These are phyloP conservation scores for Sebastolobus altivelis DNA, from an alignment of 2,797 vertebrate species.

Conservation along the genomic window DNA sequence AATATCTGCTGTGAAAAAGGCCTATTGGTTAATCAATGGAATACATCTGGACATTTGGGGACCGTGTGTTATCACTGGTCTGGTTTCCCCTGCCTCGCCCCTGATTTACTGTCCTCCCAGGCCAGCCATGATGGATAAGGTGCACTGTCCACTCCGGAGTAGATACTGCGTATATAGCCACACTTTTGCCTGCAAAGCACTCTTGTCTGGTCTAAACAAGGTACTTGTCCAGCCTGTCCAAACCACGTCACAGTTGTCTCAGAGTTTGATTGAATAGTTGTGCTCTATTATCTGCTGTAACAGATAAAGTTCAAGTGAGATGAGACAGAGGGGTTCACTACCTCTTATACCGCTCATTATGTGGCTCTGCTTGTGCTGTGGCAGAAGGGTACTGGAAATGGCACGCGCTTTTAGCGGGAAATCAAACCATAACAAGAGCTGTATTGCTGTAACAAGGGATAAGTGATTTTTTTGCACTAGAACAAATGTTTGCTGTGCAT, in stretches of 20 bases:
- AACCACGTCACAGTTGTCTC: slow-evolving; percentile 12
- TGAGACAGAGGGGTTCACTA: slow-evolving; percentile 22
- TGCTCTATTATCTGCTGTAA: slow-evolving; percentile 27
- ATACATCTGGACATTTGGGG: background rate
- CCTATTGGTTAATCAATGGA: background rate
- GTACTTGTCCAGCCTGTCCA: slow-evolving; percentile 35
- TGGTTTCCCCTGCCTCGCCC: background rate
- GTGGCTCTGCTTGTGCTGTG: background rate
- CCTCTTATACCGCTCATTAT: background rate
- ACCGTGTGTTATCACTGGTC: background rate
- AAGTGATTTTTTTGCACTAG: background rate
- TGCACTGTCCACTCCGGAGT: background rate
- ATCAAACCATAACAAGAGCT: background rate
- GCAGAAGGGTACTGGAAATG: background rate
- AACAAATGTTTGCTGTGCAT: background rate
- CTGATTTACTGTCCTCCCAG: background rate
- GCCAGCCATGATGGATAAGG: background rate
- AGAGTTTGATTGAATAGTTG: slow-evolving; percentile 36
- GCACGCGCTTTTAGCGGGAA: background rate
- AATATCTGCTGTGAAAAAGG: too few species aligned
- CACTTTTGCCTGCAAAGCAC: slow-evolving; percentile 33
- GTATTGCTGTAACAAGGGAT: background rate
- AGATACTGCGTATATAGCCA: background rate
- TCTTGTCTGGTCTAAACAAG: slow-evolving; percentile 23
- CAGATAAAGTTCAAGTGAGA: slow-evolving; percentile 53